A percentile compares a stretch with the other conserved stretches of the same genome.
These are phyloP conservation scores for Pantelozetes paolii DNA, from an alignment of 2,888 invertebrate genomes.

Conservation along the genomic window DNA sequence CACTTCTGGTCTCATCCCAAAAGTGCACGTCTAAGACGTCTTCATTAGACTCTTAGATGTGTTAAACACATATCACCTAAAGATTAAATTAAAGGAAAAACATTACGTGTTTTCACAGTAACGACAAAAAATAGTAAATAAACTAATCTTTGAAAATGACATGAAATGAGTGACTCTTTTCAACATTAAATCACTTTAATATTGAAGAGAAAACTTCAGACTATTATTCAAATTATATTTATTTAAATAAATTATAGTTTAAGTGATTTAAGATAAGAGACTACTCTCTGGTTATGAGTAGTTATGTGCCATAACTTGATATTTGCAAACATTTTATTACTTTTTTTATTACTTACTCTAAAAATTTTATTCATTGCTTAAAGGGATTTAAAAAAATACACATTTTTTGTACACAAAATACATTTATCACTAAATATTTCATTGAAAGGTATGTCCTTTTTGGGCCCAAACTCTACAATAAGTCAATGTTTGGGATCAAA, in stretches of 20 bases:
- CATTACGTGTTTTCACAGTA: slow-evolving; percentile 12
- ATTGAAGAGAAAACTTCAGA: too few species aligned
- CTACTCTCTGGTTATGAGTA: background rate
- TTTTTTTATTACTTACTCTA: background rate
- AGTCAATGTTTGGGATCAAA: background rate
- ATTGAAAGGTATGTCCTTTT: too few species aligned
- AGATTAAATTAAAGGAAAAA: slow-evolving; percentile 6
- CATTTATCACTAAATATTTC: background rate
- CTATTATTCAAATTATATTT: too few species aligned
- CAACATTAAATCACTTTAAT: too few species aligned
- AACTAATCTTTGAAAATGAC: background rate
- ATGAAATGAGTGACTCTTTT: slow-evolving; percentile 10
- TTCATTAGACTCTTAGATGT: slow-evolving; percentile 20
- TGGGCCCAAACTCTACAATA: slow-evolving; percentile 7
- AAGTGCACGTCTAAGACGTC: slow-evolving; percentile 25
- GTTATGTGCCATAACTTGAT: slow-evolving; percentile 4
- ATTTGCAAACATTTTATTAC: slow-evolving; percentile 8
- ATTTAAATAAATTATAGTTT: slow-evolving; percentile 29
- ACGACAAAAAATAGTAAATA: slow-evolving; percentile 17
- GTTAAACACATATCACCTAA: slow-evolving; percentile 18
- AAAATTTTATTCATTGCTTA: slow-evolving; percentile 16
- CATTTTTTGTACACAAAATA: background rate
- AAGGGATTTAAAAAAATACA: slow-evolving; percentile 21
- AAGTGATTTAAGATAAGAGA: background rate
- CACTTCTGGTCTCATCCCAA: background rate